Conservation (phyloP, 2,113 vertebrate genomes). For the Protobothrops mucrosquamatus region DNA sequence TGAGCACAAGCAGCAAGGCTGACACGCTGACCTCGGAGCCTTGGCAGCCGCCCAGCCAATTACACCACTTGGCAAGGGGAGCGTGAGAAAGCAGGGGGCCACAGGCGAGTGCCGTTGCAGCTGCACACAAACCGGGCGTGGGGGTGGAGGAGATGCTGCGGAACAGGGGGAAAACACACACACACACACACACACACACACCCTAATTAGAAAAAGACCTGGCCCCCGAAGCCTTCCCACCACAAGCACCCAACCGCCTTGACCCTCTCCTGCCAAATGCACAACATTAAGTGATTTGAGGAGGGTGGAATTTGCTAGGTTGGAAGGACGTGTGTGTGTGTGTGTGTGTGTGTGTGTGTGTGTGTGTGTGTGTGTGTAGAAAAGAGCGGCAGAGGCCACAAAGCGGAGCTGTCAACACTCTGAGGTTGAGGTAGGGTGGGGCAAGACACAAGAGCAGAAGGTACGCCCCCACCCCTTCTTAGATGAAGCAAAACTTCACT, state of each 20-base stretch:
- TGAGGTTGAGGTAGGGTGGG: slow-evolving; percentile 10
- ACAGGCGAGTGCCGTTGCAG: slow-evolving; percentile 90
- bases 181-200: slow-evolving; percentile 11
- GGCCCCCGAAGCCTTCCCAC: slow-evolving; percentile 75
- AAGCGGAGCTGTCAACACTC: slow-evolving; percentile 48
- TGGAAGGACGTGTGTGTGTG: too few relatives aligned
- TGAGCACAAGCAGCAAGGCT: slow-evolving; percentile 72
- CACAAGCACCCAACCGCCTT: slow-evolving; percentile 80
- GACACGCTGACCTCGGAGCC: slow-evolving; percentile 69
- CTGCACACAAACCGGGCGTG: slow-evolving; percentile 73
- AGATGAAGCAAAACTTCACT: slow-evolving; percentile 52
- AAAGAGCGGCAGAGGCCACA: background rate
- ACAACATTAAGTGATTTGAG: slow-evolving; percentile 61
- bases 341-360: background rate
- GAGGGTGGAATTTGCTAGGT: slow-evolving; percentile 67
- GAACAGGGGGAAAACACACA: slow-evolving; percentile 71
- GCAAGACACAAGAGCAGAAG: slow-evolving; percentile 40
- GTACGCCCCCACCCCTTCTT: slow-evolving; percentile 46
- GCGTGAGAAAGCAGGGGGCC: slow-evolving; percentile 91
- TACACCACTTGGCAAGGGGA: slow-evolving; percentile 75
- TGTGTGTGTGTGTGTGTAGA: background rate
- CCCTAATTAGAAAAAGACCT: slow-evolving; percentile 91
- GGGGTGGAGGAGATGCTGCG: slow-evolving; percentile 68
- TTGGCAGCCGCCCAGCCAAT: slow-evolving; percentile 78
- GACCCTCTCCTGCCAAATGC: slow-evolving; percentile 66